Evolutionary conservation across 1,140 invertebrate species (phyloP).

Genomic region (Drosophila arawakana): DNA sequence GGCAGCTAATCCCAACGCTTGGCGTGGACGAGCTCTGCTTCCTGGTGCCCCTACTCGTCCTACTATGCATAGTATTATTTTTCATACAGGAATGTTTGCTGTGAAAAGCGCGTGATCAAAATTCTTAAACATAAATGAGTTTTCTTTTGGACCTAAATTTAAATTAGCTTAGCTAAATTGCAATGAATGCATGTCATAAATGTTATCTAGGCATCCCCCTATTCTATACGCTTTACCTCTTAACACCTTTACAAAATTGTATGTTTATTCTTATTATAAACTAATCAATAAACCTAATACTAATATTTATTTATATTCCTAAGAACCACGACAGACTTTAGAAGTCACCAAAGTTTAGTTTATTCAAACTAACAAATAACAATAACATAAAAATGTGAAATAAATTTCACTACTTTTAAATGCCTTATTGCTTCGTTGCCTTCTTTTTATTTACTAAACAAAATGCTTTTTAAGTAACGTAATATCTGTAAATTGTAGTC

Average conservation of each 20-base stretch:
- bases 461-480: background rate
- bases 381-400: background rate
- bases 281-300: constrained; percentile 40
- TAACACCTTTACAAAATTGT: constrained; percentile 33
- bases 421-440: constrained; percentile 20
- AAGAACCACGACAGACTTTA: background rate
- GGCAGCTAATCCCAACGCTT: constrained; percentile 52
- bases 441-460: background rate
- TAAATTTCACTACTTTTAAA: background rate
- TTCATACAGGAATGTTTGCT: constrained; percentile 78
- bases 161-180: constrained; percentile 48
- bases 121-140: constrained; percentile 28
- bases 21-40: constrained; percentile 69
- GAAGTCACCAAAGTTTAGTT: background rate
- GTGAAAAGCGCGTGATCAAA: constrained; percentile 65
- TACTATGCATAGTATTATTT: constrained; percentile 78
- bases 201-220: constrained; percentile 7
- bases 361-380: background rate
- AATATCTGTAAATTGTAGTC: no score
- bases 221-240: background rate
- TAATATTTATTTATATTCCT: background rate
- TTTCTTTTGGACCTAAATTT: constrained; percentile 2
- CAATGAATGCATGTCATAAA: constrained; percentile 28
- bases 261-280: constrained; percentile 57
- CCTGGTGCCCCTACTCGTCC: constrained; percentile 67